A percentile compares a stretch with the other conserved stretches of the same genome.
Evolutionary conservation across 1,140 invertebrate species (phyloP).

Genomic region (Euwallacea fornicatus): DNA sequence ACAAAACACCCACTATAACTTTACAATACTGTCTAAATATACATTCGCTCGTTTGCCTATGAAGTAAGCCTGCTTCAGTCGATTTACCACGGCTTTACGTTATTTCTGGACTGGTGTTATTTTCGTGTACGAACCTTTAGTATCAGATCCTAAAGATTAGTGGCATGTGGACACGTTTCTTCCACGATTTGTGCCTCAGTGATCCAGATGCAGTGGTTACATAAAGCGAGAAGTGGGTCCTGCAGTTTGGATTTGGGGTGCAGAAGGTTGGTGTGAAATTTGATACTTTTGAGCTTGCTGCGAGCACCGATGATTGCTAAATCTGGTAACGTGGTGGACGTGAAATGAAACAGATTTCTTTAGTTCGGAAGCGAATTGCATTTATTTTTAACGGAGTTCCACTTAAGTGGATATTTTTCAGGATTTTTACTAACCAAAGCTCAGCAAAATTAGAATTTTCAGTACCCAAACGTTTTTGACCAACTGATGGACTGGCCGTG

Average conservation of each 20-base stretch:
- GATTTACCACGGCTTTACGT: conserved; percentile 27
- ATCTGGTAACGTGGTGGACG: no score
- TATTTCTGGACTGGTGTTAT: conserved; percentile 31
- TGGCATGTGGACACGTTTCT: conserved; percentile 22
- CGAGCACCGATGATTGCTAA: neutral
- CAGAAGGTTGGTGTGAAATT: neutral
- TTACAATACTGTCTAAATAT: conserved; percentile 36
- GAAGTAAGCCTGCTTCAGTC: conserved; percentile 25
- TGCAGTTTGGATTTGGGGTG: neutral
- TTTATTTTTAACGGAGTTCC: no score
- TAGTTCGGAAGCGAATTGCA: no score
- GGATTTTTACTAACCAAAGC: no score
- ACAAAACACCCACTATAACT: conserved; percentile 29
- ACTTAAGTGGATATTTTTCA: no score
- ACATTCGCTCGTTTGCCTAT: conserved; percentile 26
- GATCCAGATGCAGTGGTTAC: neutral
- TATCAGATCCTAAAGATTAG: conserved; percentile 19
- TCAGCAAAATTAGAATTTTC: no score
- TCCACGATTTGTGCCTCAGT: conserved; percentile 6
- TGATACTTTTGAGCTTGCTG: conserved; percentile 6
- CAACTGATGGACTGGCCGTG: no score
- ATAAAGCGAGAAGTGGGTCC: conserved; percentile 3
- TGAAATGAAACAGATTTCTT: no score
- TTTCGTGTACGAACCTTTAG: conserved; percentile 17
- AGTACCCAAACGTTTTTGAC: no score